These are phyloP conservation scores for Nettapus auritus DNA, from an alignment of 2,113 vertebrate genomes.

Conservation along the genomic window DNA sequence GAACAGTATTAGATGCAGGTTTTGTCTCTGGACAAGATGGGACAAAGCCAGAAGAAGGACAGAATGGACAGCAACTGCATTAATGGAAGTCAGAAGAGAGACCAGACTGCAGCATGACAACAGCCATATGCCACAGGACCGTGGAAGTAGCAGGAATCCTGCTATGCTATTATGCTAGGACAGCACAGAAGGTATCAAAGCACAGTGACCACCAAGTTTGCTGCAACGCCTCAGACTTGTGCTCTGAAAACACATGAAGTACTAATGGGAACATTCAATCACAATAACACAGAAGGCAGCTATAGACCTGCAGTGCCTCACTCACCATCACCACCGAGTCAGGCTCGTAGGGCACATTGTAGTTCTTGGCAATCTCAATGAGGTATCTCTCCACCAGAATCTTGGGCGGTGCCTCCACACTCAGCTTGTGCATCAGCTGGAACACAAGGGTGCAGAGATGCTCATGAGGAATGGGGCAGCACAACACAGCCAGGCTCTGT, in stretches of 20 bases:
- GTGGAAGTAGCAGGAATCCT: neutral
- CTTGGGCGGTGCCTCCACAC: constrained; percentile 95
- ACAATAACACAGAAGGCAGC: neutral
- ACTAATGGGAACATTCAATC: neutral
- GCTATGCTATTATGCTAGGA: neutral
- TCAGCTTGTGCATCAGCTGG: constrained; percentile 96
- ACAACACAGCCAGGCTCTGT: neutral
- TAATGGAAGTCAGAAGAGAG: neutral
- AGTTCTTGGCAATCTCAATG: constrained; percentile 99
- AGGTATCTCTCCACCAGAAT: constrained; percentile 97
- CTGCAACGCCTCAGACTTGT: neutral
- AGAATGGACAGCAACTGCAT: neutral
- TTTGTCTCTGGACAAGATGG: neutral
- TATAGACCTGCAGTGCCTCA: neutral
- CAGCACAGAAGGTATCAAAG: neutral
- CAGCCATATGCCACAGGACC: fast-evolving
- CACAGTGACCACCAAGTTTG: neutral
- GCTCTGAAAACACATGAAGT: neutral
- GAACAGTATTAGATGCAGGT: neutral
- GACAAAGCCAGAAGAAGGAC: neutral
- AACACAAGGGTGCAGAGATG: neutral
- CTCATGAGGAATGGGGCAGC: fast-evolving
- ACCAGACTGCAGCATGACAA: neutral
- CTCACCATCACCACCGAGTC: constrained; percentile 96
- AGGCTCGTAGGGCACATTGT: constrained; percentile 95